These are phyloP conservation scores for Rattus rattus DNA, from an alignment of 2,113 vertebrate species.

Conservation along the genomic window DNA sequence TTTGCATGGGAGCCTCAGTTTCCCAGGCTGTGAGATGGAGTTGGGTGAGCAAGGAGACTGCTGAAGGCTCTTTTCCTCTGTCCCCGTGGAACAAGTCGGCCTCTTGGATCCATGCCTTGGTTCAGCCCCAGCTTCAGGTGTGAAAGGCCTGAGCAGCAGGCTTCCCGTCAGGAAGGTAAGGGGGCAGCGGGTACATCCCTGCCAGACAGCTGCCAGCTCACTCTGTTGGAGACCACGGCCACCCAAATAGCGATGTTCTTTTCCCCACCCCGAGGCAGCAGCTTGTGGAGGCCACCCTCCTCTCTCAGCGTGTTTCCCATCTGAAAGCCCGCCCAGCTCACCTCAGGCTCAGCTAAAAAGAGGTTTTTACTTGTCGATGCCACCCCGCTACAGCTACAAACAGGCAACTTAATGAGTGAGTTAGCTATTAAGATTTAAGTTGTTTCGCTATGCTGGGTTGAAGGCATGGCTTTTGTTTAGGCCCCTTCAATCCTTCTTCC, in stretches of 20 bases:
- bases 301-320: background rate
- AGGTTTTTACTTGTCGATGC: background rate
- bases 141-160: background rate
- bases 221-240: background rate
- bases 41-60: accelerated
- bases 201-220: background rate
- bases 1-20: background rate
- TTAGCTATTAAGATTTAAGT: background rate
- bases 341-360: background rate
- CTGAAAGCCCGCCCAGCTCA: background rate
- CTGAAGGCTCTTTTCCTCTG: background rate
- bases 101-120: background rate
- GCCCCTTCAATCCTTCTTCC: no score
- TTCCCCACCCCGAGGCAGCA: background rate
- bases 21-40: background rate
- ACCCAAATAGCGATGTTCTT: background rate
- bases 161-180: background rate
- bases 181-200: background rate
- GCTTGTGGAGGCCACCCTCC: background rate
- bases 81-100: background rate
- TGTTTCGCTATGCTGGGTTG: background rate
- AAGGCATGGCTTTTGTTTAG: background rate
- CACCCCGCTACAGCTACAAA: background rate
- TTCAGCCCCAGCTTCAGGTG: background rate
- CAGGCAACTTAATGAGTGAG: background rate